Base-by-base conservation (phyloP, 2,888 invertebrate genomes). In the Caradrina clavipalpis region DNA sequence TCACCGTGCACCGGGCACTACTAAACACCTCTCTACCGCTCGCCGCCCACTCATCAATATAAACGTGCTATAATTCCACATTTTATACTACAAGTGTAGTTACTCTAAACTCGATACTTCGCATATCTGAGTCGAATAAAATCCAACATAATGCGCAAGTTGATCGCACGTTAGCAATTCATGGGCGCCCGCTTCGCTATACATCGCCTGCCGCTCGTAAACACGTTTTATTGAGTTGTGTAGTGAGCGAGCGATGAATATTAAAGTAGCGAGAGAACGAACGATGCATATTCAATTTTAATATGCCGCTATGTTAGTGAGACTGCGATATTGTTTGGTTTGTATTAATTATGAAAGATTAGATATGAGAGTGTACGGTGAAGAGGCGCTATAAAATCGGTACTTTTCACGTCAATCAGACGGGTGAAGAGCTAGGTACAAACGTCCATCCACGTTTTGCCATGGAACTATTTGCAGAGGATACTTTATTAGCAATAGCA, bases 221-320 rank as follows among this genome's bases (percentile, higher is more conserved):
- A 94, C 91, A 91, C 88, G 88, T 89, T 93, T 91, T 92, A 93
- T 93, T 90, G 92, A 91, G 89, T 89, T 87, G 87, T 87, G 88
- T 89, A 86, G 83, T 87, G 88, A 90, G 88, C 91, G 83, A 89
- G 87, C 90, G 89, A 92, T 94, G 93, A 94, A 94, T 93, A 91
- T 90, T 90, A 89, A 91, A 93, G 87, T 84, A 86, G 79, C 74
- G 54, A 74, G 76, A 75, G 82, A 86, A 85, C 84, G 82, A 86
- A 85, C 86, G 83, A 87, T 90, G 89, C 91, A 89, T 89, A 91
- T 90, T 91, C 89, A 90, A 92, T 92, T 90, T 91, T 88, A 88
- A 92, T 87, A 86, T 77, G 69, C 62, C 66, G 65, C 78, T 77
- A 80, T 76, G 76, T 73, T 73, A 69, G 74, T 78, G 69, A 72